Evolutionary conservation across 2,888 invertebrate species (phyloP), one percentile per base, ranked within the genome.

Genomic region (Spialia ferax): DNA sequence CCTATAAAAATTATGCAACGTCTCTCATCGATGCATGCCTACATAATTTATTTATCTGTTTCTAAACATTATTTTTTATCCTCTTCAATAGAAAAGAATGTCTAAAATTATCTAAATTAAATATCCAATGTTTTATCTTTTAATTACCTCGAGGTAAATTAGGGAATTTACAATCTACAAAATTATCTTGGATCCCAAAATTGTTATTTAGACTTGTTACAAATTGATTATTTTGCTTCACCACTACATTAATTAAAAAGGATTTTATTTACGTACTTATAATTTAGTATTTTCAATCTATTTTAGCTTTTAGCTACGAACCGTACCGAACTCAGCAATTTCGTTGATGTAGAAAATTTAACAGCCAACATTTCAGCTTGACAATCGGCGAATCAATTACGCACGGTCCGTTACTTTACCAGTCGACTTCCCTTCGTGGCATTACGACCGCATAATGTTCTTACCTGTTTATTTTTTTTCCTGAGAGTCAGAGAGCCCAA

Each of bases 311-410:
- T 5, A 26, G 26, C 55, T 48, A 4, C 15, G 20, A 26, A 63
- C 45, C 23, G 48, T 55, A 45, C 18, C 29, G n/a, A 50, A 26
- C 18, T 38, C 42, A 8, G 52, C 66, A 48, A 42, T 61, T 60
- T 35, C 56, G 20, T 35, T 48, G 61, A 22, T 59, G 70, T 64
- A 70, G 55, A 65, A 70, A 73, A 73, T 74, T 74, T 74, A 70
- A 74, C 72, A 61, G 75, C 73, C 71, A 70, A 63, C 57, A 32
- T 29, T 32, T 66, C 59, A 68, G 29, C 56, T 70, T 69, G 68
- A 71, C 70, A 71, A 69, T 71, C 66, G 63, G 55, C 56, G 63
- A 74, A 73, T 75, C 73, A 71, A 75, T 75, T 76, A 75, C 60
- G 54, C 64, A 65, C 73, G 69, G 69, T 70, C 71, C 71, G 71